Conservation (phyloP, 1,140 invertebrate genomes). For the Homalodisca vitripennis region DNA sequence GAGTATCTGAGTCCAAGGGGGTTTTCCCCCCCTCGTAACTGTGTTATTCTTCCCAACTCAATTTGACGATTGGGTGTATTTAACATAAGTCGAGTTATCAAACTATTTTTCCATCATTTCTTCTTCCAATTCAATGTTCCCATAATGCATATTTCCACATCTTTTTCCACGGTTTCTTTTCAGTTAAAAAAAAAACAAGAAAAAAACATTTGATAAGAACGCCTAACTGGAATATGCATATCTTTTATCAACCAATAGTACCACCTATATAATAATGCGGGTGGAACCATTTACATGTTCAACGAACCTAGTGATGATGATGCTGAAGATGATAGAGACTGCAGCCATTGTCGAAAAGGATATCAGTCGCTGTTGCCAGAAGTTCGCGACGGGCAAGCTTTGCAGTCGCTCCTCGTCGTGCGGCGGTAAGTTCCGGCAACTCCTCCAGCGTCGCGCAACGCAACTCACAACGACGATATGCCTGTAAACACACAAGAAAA, state of each 20-base stretch:
- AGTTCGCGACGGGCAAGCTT: slow-evolving; percentile 69
- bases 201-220: not conserved
- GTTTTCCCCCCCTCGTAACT: no score
- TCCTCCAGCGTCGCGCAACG: slow-evolving; percentile 67
- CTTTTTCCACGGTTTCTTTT: no score
- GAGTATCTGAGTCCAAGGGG: no score
- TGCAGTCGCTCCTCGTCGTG: slow-evolving; percentile 76
- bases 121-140: no score
- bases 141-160: no score
- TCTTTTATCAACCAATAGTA: not conserved
- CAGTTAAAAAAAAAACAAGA: not conserved
- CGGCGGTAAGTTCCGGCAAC: slow-evolving; percentile 71
- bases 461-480: slow-evolving; percentile 75
- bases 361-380: slow-evolving; percentile 78
- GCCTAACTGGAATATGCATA: not conserved
- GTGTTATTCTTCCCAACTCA: no score
- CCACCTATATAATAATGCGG: not conserved
- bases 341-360: slow-evolving; percentile 76
- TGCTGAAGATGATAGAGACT: slow-evolving; percentile 68
- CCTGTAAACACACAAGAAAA: slow-evolving; percentile 54
- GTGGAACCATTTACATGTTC: not conserved
- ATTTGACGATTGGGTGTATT: no score
- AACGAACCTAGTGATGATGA: slow-evolving; percentile 57
- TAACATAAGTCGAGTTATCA: no score
- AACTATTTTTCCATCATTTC: no score